These are phyloP conservation scores for Morbakka virulenta DNA, from an alignment of 30 jellyfish, hydroid and myxozoan genomes.

Conservation along the genomic window DNA sequence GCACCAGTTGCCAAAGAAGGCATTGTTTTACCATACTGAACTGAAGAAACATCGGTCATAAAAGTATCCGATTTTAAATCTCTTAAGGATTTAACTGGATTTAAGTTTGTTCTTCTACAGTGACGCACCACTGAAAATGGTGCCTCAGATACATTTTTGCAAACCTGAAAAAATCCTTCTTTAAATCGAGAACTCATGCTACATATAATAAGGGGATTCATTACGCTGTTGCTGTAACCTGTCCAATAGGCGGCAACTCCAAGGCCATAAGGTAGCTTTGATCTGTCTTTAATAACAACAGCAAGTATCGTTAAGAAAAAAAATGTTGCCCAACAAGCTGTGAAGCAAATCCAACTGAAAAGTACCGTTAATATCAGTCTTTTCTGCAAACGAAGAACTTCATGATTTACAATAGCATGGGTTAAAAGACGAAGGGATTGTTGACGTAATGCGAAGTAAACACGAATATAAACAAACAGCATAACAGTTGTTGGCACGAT, in stretches of 20 bases:
- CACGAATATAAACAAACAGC: constrained; percentile 67
- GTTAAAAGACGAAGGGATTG: constrained; percentile 76
- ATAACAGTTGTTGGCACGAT: constrained; percentile 51
- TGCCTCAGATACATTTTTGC: no score
- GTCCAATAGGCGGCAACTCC: constrained; percentile 98
- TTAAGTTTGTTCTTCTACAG: no score
- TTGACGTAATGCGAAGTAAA: constrained; percentile 64
- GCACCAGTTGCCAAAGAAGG: no score
- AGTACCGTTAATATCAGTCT: constrained; percentile 73
- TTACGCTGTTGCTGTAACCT: constrained; percentile 84
- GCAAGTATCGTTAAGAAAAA: constrained; percentile 60
- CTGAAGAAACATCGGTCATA: no score
- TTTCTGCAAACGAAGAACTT: constrained; percentile 68
- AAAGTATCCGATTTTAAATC: no score
- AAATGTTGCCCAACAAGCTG: constrained; percentile 91
- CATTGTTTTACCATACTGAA: no score
- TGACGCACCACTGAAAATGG: no score
- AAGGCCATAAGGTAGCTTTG: constrained; percentile 77
- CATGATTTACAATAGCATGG: constrained; percentile 52
- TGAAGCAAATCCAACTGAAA: constrained; percentile 79
- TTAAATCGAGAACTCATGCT: constrained; percentile 79
- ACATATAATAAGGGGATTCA: constrained; percentile 86
- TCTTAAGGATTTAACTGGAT: no score
- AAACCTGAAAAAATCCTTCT: constrained; percentile 62
- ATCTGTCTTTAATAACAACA: constrained; percentile 31